Base-by-base conservation (phyloP, 92 coral and sea anemone species). In the Zoanthus sansibaricus region DNA sequence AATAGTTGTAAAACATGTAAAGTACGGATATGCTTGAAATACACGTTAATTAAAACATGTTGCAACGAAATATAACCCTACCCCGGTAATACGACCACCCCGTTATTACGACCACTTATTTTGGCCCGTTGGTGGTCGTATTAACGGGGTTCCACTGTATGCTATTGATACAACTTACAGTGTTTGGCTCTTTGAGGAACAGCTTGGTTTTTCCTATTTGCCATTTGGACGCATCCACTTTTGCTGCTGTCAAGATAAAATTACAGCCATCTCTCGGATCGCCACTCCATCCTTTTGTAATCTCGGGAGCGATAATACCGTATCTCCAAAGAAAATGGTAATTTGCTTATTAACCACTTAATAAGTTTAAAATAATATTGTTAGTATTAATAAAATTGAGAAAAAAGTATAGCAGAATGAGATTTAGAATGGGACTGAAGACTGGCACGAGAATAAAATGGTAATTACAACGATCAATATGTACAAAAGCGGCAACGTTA, bases 201-300 rank as follows among this genome's bases (percentile, higher is more conserved):
- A 96, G 86, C 70, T 96, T 96, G 4, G 98, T 94, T 61, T 92
- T 92, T 44, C 98, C 98, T 69, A 92, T 87, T 73, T 89, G 95
- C 93, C 97, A 96, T 87, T 87, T 94, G 21, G 92, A 86, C 68
- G 92, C 82, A 69, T 93, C 90, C n/a, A 91, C 77, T 52, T 91
- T 88, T 20, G 93, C 94, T 16, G 93, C 92, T 6, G 66, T 78
- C 90, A 96, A 61, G 4, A 96, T 89, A 8, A 88, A 75, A 20
- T 88, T 71, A 70, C 98, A 96, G 2, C 87, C 95, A 46, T 89
- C 92, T n/a, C 89, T 91, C 17, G 87, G 92, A 18, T 89, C 90
- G 14, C 88, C 96, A 13, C 56, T 71, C 89, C 91, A 83, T 6
- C 80, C 78, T 10, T 83, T 75, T 10, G 77, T 88, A 11, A 90